Evolutionary conservation across 1,140 invertebrate genomes (phyloP).

Genomic region (Drosophila ananassae): DNA sequence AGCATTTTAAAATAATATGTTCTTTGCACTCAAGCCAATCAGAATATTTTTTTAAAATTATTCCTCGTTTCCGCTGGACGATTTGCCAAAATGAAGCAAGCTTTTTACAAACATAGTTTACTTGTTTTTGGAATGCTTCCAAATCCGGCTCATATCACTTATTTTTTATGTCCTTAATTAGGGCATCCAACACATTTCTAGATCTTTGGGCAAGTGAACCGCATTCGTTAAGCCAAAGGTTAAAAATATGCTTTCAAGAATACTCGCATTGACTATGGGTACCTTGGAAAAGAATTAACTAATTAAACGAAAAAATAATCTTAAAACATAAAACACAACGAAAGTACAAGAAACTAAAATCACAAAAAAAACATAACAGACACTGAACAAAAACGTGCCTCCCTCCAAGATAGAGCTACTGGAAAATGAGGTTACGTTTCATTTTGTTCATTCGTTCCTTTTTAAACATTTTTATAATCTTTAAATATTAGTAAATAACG

Average conservation of each 20-base stretch:
- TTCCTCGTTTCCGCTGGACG: conserved; percentile 2
- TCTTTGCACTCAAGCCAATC: conserved; percentile 17
- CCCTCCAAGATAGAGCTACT: background rate
- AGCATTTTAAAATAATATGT: conserved; percentile 12
- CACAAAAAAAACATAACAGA: background rate
- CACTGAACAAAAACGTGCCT: background rate
- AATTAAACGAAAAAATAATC: conserved; percentile 13
- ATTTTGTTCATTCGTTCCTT: too few species aligned
- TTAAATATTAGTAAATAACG: too few species aligned
- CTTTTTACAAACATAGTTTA: conserved; percentile 19
- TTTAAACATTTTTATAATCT: too few species aligned
- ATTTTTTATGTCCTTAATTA: conserved; percentile 1
- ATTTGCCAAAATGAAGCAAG: conserved; percentile 15
- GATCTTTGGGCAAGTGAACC: conserved; percentile 14
- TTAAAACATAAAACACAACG: conserved; percentile 6
- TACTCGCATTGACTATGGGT: conserved; percentile 17
- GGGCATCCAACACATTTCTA: conserved; percentile 15
- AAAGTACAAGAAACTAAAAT: conserved; percentile 5
- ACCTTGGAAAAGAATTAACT: background rate
- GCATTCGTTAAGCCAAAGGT: conserved; percentile 12
- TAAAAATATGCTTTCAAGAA: conserved; percentile 22
- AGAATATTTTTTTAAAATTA: conserved; percentile 2
- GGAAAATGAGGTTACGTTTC: too few species aligned
- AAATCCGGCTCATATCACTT: conserved; percentile 16
- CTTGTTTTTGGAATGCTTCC: conserved; percentile 16